phyloP scores from a whole-genome alignment of 2,797 vertebrate genomes.

The Atherinosoma microstoma region DNA sequence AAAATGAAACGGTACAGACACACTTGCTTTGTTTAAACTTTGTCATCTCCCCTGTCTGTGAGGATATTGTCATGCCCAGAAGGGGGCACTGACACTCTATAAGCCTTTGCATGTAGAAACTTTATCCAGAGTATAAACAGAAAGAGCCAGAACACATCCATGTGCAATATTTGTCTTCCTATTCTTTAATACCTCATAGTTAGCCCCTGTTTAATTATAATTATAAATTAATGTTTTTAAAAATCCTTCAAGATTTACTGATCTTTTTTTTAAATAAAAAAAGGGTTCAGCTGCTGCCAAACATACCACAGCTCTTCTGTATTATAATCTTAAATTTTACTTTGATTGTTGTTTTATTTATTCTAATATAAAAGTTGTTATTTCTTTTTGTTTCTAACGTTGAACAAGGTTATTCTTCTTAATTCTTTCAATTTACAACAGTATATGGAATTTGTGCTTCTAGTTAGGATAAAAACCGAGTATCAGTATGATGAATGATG shows the following conservation, averaged over 20 bases:
- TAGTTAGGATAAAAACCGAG: not conserved
- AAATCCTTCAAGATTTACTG: not conserved
- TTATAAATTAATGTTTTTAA: not conserved
- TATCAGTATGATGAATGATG: not conserved
- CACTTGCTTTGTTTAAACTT: not conserved
- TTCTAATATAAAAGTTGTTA: not conserved
- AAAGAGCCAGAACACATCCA: not conserved
- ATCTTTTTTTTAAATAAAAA: too few relatives aligned
- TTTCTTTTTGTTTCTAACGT: not conserved
- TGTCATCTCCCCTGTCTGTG: slow-evolving; percentile 1
- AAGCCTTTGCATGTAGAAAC: not conserved
- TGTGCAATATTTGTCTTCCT: not conserved
- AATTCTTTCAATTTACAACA: not conserved
- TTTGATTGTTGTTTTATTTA: not conserved
- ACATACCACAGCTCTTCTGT: not conserved
- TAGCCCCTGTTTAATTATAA: not conserved
- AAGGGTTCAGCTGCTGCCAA: not conserved
- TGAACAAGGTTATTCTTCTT: not conserved
- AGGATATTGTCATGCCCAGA: slow-evolving; percentile 59
- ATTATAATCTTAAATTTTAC: not conserved
- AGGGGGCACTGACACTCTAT: slow-evolving; percentile 78
- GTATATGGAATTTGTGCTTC: not conserved
- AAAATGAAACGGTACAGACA: not conserved
- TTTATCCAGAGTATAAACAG: not conserved
- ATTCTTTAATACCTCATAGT: not conserved